These are phyloP conservation scores for Drosophila barbarae DNA, from an alignment of 2,888 invertebrate genomes.

Conservation along the genomic window DNA sequence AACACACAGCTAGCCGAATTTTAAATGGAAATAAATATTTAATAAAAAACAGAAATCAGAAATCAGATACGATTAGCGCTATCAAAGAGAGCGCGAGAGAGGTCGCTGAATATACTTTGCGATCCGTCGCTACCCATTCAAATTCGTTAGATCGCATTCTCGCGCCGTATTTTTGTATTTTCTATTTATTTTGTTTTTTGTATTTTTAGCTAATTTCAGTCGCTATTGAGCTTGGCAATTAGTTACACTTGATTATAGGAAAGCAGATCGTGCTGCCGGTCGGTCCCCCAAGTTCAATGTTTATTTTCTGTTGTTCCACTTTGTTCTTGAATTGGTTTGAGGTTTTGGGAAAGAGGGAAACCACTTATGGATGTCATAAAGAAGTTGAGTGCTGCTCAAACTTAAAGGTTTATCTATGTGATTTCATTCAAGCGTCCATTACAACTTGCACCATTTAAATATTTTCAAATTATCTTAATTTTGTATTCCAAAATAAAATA, in stretches of 20 bases:
- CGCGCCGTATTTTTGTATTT: conserved; percentile 39
- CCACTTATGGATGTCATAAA: conserved; percentile 5
- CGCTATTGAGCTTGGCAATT: conserved; percentile 65
- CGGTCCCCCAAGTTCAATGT: conserved; percentile 45
- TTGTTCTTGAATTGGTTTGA: conserved; percentile 8
- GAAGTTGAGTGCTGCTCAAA: not conserved
- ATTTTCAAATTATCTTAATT: too few species aligned
- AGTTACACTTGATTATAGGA: conserved; percentile 51
- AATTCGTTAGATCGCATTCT: conserved; percentile 25
- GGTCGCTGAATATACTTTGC: conserved; percentile 25
- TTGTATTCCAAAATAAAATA: not conserved
- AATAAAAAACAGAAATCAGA: conserved; percentile 25
- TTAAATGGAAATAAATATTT: conserved; percentile 28
- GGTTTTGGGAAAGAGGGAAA: not conserved
- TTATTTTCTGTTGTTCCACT: conserved; percentile 28
- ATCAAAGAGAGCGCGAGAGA: conserved; percentile 44
- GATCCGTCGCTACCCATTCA: conserved; percentile 35
- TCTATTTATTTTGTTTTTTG: conserved; percentile 29
- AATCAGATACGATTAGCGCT: conserved; percentile 63
- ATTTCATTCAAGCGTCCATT: not conserved
- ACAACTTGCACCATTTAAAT: too few species aligned
- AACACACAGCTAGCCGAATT: conserved; percentile 21
- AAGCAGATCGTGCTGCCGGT: conserved; percentile 23
- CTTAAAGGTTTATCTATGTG: not conserved
- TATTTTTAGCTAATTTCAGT: conserved; percentile 48